phyloP scores from a whole-genome alignment of 2,113 vertebrate genomes.

The Rattus norvegicus region GRCr8 NC_086029.1:63415001-63415500 shows the following conservation, averaged over 20 bases:
- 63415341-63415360: constrained; percentile 64
- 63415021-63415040: not conserved
- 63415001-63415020: not conserved
- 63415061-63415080: not conserved
- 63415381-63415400: constrained; percentile 63
- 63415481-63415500: constrained; percentile 72
- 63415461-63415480: constrained; percentile 73
- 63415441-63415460: constrained; percentile 77
- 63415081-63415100: not conserved
- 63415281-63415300: constrained; percentile 37
- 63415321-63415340: constrained; percentile 12
- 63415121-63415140: not conserved
- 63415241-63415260: not conserved
- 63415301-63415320: constrained; percentile 58
- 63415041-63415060: not conserved
- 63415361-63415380: constrained; percentile 56
- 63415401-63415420: constrained; percentile 51
- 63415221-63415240: too few relatives aligned
- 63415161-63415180: not conserved
- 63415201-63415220: not conserved
- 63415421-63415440: constrained; percentile 71
- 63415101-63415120: not conserved
- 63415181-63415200: not conserved
- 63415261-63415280: not conserved
- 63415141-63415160: not conserved